Base-by-base conservation (phyloP, 2,113 vertebrate genomes). In the Catharus fuscescens region DNA sequence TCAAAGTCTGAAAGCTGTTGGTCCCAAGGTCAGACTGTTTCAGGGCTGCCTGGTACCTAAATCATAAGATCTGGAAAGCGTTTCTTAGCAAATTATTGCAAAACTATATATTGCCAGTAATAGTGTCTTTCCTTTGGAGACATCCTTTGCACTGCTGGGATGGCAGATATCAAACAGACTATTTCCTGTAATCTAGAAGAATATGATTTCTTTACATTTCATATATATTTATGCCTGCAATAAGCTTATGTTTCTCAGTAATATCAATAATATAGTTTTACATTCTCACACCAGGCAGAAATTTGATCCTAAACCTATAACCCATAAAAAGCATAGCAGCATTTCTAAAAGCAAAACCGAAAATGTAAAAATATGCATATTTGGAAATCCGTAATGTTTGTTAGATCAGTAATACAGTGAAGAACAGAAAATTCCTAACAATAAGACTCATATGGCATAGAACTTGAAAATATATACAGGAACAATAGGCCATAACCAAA, bases 331-430 rank as follows among this genome's bases (percentile, higher is more conserved):
- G 48, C 34, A 88, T 12, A 54, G 2, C 44, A 90, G 53, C 14
- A 52, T 69, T 88, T 96, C 85, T 90, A 82, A 90, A 95, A 61
- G 45, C 18, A 76, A 90, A 94, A 82, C 15, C 91, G 67, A 92
- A 96, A 89, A 95, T 40, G 12, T 73, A 96, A 96, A 95, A 42
- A 92, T 92, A 96, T 19, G 77, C 44, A 72, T 96, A 88, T 95
- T 87, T 92, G 86, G 91, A 84, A 89, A 62, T 73, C 60, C 92
- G 76, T n/a, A 69, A 18, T 82, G 86, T 96, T 97, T 96, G n/a
- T 96, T 95, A 96, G 71, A 86, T 93, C 94, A 96, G 77, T 86
- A 86, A 93, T 88, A 96, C 70, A 93, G 88, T 31, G 82, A 83
- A 97, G 91, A 64, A 62, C 8, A 72, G 47, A 86, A 52, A 96